These are phyloP conservation scores for Zaprionus gabonicus DNA, from an alignment of 1,140 invertebrate species.

Conservation along the genomic window DNA sequence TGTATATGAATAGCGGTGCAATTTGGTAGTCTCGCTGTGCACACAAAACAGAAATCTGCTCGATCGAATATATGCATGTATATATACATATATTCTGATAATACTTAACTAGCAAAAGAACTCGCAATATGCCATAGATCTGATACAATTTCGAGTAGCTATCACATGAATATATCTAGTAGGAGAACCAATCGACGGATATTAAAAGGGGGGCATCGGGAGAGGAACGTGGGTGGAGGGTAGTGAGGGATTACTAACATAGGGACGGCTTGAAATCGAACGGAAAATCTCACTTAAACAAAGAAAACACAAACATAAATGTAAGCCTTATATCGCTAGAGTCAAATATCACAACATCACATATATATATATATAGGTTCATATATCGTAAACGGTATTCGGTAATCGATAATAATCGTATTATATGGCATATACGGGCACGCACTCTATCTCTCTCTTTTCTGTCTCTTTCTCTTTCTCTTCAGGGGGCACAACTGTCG, in stretches of 20 bases:
- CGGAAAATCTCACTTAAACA: background rate
- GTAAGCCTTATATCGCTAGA: slow-evolving; percentile 42
- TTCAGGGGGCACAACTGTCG: slow-evolving; percentile 44
- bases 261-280: slow-evolving; percentile 30
- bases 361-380: slow-evolving; percentile 52
- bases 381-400: slow-evolving; percentile 42
- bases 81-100: slow-evolving; percentile 7
- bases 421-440: slow-evolving; percentile 27
- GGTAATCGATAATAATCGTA: slow-evolving; percentile 40
- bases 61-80: slow-evolving; percentile 9
- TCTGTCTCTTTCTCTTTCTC: background rate
- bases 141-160: slow-evolving; percentile 23
- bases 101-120: slow-evolving; percentile 34
- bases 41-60: slow-evolving; percentile 16
- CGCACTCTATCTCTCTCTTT: background rate
- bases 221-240: background rate
- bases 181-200: slow-evolving; percentile 33
- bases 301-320: slow-evolving; percentile 19
- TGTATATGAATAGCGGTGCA: slow-evolving; percentile 25
- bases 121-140: slow-evolving; percentile 24
- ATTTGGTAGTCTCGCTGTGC: slow-evolving; percentile 4
- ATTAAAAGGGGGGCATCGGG: background rate
- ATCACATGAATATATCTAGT: slow-evolving; percentile 44
- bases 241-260: slow-evolving; percentile 5
- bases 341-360: slow-evolving; percentile 58